These are phyloP conservation scores for Rhopilema esculentum DNA, from an alignment of 30 jellyfish, hydroid and myxozoan genomes.

Conservation along the genomic window DNA sequence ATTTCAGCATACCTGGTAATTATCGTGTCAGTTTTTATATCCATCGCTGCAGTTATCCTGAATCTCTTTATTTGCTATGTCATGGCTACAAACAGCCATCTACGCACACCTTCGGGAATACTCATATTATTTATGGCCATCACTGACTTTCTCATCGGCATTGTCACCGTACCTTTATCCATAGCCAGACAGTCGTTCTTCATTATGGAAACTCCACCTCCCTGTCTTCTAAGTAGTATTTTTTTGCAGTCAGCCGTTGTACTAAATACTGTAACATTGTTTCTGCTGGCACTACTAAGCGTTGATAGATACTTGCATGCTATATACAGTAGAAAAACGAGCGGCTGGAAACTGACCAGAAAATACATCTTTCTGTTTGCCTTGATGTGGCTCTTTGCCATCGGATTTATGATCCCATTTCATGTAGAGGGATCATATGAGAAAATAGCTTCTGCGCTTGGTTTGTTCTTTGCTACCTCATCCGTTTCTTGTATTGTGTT, in stretches of 20 bases:
- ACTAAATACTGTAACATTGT: not conserved
- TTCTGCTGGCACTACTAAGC: not conserved
- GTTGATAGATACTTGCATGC: not conserved
- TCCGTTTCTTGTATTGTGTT: not conserved
- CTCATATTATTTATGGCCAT: not conserved
- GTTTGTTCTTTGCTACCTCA: not conserved
- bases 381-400: not conserved
- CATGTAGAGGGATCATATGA: too few relatives aligned
- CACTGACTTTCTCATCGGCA: not conserved
- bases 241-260: not conserved
- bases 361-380: not conserved
- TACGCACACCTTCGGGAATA: not conserved
- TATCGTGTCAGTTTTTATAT: not conserved
- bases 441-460: not conserved
- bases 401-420: not conserved
- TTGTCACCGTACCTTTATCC: not conserved
- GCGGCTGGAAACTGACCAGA: not conserved
- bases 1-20: not conserved
- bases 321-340: not conserved
- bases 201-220: not conserved
- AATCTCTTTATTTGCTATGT: not conserved
- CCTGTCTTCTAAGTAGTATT: not conserved
- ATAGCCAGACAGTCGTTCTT: not conserved
- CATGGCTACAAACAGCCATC: not conserved
- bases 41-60: not conserved